Evolutionary conservation across 1,140 invertebrate species (phyloP), one percentile per base, ranked within the genome.

Genomic region (Armadillidium nasatum): DNA sequence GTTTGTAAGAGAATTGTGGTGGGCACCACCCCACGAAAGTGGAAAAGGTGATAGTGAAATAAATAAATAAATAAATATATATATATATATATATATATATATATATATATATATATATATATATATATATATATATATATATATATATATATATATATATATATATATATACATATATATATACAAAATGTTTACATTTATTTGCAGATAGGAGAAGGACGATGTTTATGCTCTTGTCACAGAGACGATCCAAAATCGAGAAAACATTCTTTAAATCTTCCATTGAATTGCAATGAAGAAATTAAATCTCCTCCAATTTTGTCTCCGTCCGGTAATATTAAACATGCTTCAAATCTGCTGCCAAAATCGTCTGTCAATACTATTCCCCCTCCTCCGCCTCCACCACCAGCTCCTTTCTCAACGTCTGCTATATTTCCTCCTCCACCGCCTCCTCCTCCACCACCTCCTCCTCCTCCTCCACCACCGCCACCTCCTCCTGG

Each of bases 151-250:
- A 33, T 33, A 33, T 33, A 33, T 33, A 33, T 33, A 33, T 33
- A 33, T 33, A 33, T 33, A 33, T 33, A 33, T 33, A 33, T 33
- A 33, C 6, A 33, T 33, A 33, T 33, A 33, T 33, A 33, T 33
- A 33, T 33, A 33, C 6, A 33, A 33, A 33, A 33, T 33, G 33
- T 33, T 33, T 33, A 33, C 1, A 33, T 33, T 33, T 33, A 6
- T 74, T 60, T 72, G 71, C 70, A 78, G 75, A 72, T 15, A 21
- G 83, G 84, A 9, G 77, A 72, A 22, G 69, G 73, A 10, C 86
- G 86, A 75, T 87, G 86, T 76, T 85, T 86, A 74, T 88, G 85
- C 82, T 86, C 85, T 0, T 84, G 82, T 73, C 83, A 81, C 70
- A 72, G 73, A 15, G 82, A 82, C 84, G 75, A 74, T 84, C 80